Evolutionary conservation across 2,797 vertebrate genomes (phyloP).

Genomic region (Remorina albescens): DNA sequence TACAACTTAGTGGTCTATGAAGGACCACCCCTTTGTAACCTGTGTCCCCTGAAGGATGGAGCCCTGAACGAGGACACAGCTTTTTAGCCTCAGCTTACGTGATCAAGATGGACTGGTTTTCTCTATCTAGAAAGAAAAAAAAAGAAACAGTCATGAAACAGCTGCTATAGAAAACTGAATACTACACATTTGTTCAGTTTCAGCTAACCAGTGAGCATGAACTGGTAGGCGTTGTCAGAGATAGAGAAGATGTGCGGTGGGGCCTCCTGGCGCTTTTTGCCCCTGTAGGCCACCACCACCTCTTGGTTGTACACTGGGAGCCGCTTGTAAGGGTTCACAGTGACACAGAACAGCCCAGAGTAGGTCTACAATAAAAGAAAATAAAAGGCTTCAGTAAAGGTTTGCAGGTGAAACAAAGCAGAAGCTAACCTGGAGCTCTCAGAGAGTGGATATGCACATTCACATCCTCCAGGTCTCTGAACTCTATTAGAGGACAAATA

Average conservation of each 20-base stretch:
- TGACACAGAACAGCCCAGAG: slow-evolving; percentile 75
- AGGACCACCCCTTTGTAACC: too few species aligned
- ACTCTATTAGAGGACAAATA: too few species aligned
- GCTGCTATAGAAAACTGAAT: background rate
- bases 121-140: slow-evolving; percentile 82
- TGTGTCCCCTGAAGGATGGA: too few species aligned
- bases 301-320: slow-evolving; percentile 85
- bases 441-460: too few species aligned
- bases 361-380: slow-evolving; percentile 55
- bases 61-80: too few species aligned
- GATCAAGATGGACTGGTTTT: slow-evolving; percentile 91
- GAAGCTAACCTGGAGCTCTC: too few species aligned
- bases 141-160: slow-evolving; percentile 16
- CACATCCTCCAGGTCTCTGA: too few species aligned
- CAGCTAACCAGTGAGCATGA: slow-evolving; percentile 87
- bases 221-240: slow-evolving; percentile 86
- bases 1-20: too few species aligned
- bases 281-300: slow-evolving; percentile 72
- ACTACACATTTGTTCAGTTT: background rate
- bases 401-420: background rate
- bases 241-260: slow-evolving; percentile 80
- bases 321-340: slow-evolving; percentile 76
- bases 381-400: background rate
- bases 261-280: slow-evolving; percentile 74
- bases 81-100: slow-evolving; percentile 81